Percentiles rank a stretch among this genome's conserved stretches.
These are phyloP conservation scores for Amorpha juglandis DNA, from an alignment of 2,888 invertebrate species.

Conservation along the genomic window DNA sequence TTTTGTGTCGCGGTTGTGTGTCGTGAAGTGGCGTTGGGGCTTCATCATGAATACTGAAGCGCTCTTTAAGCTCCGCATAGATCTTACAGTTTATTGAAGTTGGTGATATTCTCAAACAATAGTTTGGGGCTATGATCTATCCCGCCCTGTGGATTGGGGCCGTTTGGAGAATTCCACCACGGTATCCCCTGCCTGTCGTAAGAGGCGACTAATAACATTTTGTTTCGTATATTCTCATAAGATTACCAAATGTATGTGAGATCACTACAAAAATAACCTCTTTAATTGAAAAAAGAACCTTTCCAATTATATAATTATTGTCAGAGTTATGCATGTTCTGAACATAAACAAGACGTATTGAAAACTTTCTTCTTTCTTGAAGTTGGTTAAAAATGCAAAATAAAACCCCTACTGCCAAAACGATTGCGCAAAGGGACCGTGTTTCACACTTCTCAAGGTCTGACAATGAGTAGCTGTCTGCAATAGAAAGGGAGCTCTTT, in stretches of 20 bases:
- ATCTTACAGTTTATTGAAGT: not conserved
- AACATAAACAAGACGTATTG: not conserved
- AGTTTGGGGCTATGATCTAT: no score
- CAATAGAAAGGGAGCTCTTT: slow-evolving; percentile 55
- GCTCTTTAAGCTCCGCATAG: slow-evolving; percentile 15
- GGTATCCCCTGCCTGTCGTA: no score
- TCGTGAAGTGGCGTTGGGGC: slow-evolving; percentile 28
- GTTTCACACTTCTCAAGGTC: slow-evolving; percentile 48
- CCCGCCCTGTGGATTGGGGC: no score
- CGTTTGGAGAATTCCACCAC: no score
- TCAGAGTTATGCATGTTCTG: no score
- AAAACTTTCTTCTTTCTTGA: not conserved
- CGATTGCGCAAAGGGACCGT: slow-evolving; percentile 37
- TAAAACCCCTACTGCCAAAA: not conserved
- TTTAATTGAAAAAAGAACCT: no score
- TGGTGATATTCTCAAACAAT: not conserved
- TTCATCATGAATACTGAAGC: slow-evolving; percentile 28
- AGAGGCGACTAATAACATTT: no score
- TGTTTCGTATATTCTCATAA: no score
- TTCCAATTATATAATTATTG: no score
- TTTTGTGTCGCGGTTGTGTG: slow-evolving; percentile 41
- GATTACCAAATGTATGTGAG: no score
- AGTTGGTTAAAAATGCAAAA: not conserved
- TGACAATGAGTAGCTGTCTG: slow-evolving; percentile 44
- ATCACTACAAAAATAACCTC: no score